Base-by-base conservation (phyloP, 1,140 invertebrate genomes). In the Heliconius hermathena region DNA sequence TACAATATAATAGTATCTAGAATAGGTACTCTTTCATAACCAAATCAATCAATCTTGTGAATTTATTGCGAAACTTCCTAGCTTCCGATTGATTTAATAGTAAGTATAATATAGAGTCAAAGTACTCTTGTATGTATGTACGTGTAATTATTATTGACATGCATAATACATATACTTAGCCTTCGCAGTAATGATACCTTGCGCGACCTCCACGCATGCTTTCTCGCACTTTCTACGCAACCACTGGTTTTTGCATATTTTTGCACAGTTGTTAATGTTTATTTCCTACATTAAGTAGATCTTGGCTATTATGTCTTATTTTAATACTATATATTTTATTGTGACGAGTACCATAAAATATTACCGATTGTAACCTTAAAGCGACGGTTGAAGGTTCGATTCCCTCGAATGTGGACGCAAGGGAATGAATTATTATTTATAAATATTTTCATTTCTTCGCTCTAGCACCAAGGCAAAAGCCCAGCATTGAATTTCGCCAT, bases 141-240 rank as follows among this genome's bases (percentile, higher is more conserved):
- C 49, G 1, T 4, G 76, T 76, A 71, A 80, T 80, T 49, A 80
- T 77, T 60, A 72, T 71, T 66, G 73, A 66, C 70, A 80, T 82
- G 76, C 57, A 71, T 74, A 79, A 78, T 77, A 74, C 71, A 79
- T 73, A 76, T 36, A 36, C 78, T 79, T 76, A 81, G 52, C 73
- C 38, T 79, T 29, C 46, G 36, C 78, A 60, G 52, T 76, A 78
- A 81, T 78, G 71, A 79, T 76, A 74, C 71, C 71, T 73, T 57
- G 29, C 33, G 26, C 82, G 76, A 79, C 66, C 76, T 78, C 76
- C 66, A 75, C 73, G 72, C 49, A 66, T 80, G 80, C 83, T 84
- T 84, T 84, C 83, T 75, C 80, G 73, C 76, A 76, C 80, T 81
- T 81, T 81, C 80, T 81, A 81, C 71, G 18, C 49, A 74, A 57